Conservation (phyloP, 2,797 vertebrate species). For the Perodicticus potto region DNA sequence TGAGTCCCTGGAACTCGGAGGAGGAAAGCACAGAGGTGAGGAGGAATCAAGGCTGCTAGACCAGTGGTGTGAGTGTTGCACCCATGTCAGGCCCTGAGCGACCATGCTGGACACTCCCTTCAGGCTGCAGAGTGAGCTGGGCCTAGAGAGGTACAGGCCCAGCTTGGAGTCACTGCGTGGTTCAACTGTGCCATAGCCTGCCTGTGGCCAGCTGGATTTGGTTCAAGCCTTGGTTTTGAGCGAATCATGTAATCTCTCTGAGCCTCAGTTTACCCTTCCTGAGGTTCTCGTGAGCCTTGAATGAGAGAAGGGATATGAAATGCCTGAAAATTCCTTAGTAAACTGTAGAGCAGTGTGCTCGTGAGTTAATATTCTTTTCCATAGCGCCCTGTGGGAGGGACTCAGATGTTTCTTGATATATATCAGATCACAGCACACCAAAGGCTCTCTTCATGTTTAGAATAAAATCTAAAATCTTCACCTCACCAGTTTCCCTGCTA, state of each 20-base stretch:
- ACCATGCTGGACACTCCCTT: background rate
- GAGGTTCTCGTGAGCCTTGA: background rate
- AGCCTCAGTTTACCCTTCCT: background rate
- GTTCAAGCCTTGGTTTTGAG: background rate
- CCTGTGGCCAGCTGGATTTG: no score
- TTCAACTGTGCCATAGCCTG: background rate
- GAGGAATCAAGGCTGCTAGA: background rate
- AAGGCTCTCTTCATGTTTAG: background rate
- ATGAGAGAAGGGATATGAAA: background rate
- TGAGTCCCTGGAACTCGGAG: background rate
- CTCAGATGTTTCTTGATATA: background rate
- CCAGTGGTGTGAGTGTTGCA: background rate
- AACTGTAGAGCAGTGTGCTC: background rate
- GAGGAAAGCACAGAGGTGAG: conserved; percentile 55
- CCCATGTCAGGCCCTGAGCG: background rate
- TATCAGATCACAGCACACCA: background rate
- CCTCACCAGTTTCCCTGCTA: background rate
- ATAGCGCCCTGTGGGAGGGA: background rate
- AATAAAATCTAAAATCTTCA: background rate
- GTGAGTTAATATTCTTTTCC: background rate
- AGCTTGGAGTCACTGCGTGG: background rate
- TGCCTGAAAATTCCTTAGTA: background rate
- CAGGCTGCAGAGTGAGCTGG: background rate
- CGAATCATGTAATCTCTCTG: background rate
- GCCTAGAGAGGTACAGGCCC: background rate